Conservation (phyloP, 2,113 vertebrate species). For the Chamaea fasciata region DNA sequence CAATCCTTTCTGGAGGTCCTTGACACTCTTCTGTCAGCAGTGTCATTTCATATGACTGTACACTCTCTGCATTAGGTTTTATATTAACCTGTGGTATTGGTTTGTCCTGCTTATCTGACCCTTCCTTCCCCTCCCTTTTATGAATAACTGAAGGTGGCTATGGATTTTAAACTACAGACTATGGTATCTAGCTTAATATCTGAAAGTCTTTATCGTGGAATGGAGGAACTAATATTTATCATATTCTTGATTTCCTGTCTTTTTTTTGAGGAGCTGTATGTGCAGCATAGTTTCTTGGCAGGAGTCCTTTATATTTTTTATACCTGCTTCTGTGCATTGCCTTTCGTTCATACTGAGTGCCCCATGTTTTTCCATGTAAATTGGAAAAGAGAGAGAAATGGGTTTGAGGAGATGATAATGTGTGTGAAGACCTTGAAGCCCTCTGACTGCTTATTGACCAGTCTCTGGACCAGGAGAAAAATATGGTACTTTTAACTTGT, state of each 20-base stretch:
- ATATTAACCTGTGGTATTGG: not conserved
- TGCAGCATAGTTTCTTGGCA: not conserved
- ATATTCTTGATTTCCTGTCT: not conserved
- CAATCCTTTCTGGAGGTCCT: not conserved
- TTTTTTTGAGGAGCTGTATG: not conserved
- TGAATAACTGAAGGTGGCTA: not conserved
- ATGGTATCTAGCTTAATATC: not conserved
- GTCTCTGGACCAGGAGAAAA: not conserved
- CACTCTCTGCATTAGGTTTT: not conserved
- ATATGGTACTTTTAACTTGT: not conserved
- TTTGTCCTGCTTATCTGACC: not conserved
- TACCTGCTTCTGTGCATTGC: not conserved
- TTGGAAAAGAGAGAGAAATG: not conserved
- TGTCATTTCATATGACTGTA: not conserved
- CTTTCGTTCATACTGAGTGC: accelerated
- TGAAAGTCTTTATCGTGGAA: not conserved
- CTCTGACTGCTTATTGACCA: not conserved
- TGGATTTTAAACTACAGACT: not conserved
- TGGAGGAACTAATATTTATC: not conserved
- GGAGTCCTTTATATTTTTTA: not conserved
- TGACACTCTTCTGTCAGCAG: not conserved
- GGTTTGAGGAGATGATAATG: not conserved
- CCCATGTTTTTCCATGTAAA: not conserved
- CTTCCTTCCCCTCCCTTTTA: not conserved
- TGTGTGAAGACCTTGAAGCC: not conserved